phyloP scores from a whole-genome alignment of 2,113 vertebrate genomes.

The Syrmaticus mikado region DNA sequence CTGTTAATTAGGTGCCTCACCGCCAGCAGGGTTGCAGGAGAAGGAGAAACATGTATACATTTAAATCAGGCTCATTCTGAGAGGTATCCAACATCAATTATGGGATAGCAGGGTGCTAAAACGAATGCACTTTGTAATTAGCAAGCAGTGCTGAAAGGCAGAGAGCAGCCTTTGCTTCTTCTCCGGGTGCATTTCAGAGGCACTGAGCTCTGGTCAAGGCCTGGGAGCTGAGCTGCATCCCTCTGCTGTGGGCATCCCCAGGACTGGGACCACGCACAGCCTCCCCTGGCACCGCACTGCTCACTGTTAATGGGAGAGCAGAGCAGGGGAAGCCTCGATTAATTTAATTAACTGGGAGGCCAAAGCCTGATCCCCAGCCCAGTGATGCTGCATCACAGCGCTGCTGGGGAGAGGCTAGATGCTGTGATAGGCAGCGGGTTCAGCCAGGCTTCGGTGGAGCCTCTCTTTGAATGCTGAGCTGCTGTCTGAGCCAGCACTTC shows the following conservation, averaged over 20 bases:
- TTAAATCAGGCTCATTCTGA: slow-evolving; percentile 59
- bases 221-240: background rate
- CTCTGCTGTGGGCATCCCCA: accelerated
- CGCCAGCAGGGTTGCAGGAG: slow-evolving; percentile 56
- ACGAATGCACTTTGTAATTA: slow-evolving; percentile 46
- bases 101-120: slow-evolving; percentile 54
- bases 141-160: background rate
- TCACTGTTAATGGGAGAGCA: background rate
- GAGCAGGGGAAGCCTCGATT: background rate
- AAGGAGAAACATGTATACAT: slow-evolving; percentile 52
- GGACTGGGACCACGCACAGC: background rate
- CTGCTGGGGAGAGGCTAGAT: background rate
- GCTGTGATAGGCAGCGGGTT: too few species aligned
- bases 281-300: accelerated
- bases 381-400: background rate
- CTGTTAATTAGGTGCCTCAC: slow-evolving; percentile 75
- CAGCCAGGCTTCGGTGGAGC: background rate
- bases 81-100: slow-evolving; percentile 43
- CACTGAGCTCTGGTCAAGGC: background rate
- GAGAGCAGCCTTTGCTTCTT: background rate
- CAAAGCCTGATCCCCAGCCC: background rate
- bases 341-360: background rate
- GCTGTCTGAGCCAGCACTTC: background rate
- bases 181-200: background rate
- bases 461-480: background rate